A percentile compares a stretch with the other conserved stretches of the same genome.
Conservation (phyloP, 2,797 vertebrate species). For the Sebastes jordani region DNA sequence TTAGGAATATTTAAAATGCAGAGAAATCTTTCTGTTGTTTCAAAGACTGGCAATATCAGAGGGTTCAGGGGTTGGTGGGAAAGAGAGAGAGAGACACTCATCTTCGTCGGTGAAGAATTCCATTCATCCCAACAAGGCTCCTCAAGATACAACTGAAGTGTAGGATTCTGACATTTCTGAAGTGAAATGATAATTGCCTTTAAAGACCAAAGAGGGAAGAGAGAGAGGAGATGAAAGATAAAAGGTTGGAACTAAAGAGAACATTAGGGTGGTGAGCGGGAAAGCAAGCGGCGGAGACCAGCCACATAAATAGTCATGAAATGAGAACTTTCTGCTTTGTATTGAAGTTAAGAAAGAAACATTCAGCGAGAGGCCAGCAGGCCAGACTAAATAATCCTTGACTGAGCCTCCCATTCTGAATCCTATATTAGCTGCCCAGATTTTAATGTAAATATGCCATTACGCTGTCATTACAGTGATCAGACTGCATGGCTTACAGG, state of each 20-base stretch:
- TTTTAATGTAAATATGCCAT: conserved; percentile 99
- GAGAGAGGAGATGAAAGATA: conserved; percentile 85
- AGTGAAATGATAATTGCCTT: conserved; percentile 85
- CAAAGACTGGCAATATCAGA: conserved; percentile 73
- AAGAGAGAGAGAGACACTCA: conserved; percentile 57
- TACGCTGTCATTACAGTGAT: conserved; percentile 99
- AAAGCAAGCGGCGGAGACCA: conserved; percentile 84
- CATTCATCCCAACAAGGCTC: conserved; percentile 81
- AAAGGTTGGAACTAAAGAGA: conserved; percentile 83
- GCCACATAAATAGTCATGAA: conserved; percentile 97
- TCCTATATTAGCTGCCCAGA: conserved; percentile 98
- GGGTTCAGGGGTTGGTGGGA: conserved; percentile 48
- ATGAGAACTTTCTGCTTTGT: conserved; percentile 98
- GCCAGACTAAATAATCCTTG: conserved; percentile 99
- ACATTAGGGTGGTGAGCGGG: conserved; percentile 85
- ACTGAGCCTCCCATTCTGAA: conserved; percentile 98
- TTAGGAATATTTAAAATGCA: conserved; percentile 79
- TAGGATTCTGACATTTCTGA: conserved; percentile 79
- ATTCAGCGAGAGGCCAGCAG: conserved; percentile 96
- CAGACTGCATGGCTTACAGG: conserved; percentile 97
- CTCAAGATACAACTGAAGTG: conserved; percentile 78
- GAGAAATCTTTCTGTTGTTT: conserved; percentile 71
- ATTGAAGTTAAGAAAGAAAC: conserved; percentile 94
- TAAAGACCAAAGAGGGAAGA: conserved; percentile 80
- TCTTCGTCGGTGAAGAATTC: conserved; percentile 77